Conservation (phyloP, 2,797 vertebrate species). For the Epinephelus awoara region DNA sequence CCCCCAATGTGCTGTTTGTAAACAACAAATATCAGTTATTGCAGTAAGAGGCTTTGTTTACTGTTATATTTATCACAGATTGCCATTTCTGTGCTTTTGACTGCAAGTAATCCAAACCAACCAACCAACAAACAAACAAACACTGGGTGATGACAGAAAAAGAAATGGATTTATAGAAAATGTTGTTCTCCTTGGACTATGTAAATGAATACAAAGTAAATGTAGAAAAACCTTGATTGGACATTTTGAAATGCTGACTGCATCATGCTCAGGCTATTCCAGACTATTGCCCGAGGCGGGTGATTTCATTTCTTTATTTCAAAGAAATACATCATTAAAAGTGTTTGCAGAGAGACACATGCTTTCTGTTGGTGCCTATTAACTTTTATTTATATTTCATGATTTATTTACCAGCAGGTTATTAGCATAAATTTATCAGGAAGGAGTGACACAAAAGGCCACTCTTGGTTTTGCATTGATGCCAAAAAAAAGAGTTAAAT, state of each 20-base stretch:
- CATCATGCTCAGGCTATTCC: constrained; percentile 54
- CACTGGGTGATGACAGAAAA: constrained; percentile 34
- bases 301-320: constrained; percentile 77
- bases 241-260: constrained; percentile 72
- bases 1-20: constrained; percentile 3
- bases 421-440: constrained; percentile 67
- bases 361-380: constrained; percentile 70
- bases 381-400: constrained; percentile 77
- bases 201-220: constrained; percentile 67
- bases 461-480: constrained; percentile 34
- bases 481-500: background rate
- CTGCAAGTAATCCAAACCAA: constrained; percentile 28
- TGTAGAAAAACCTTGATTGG: constrained; percentile 55
- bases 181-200: constrained; percentile 50
- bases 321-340: constrained; percentile 79
- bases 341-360: constrained; percentile 67
- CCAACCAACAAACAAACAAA: constrained; percentile 29
- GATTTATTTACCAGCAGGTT: constrained; percentile 74
- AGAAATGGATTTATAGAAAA: constrained; percentile 45
- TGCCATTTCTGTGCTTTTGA: constrained; percentile 25
- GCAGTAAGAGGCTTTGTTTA: constrained; percentile 36
- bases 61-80: constrained; percentile 17
- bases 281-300: constrained; percentile 60
- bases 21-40: constrained; percentile 40
- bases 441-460: constrained; percentile 56